These are phyloP conservation scores for Tapera naevia DNA, from an alignment of 2,797 vertebrate genomes.

Conservation along the genomic window DNA sequence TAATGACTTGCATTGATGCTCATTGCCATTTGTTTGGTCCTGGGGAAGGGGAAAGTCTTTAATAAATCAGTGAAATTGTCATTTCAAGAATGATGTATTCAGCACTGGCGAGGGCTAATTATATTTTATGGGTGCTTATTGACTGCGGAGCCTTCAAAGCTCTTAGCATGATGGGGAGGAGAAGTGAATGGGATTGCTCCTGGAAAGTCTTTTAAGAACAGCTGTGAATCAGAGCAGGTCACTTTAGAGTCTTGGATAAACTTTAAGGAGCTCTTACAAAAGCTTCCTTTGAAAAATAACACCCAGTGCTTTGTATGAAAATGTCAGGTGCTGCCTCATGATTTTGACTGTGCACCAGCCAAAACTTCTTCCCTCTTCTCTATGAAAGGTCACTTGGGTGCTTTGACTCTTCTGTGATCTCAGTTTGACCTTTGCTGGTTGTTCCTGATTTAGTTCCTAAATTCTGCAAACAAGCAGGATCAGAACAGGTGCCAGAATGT, in stretches of 20 bases:
- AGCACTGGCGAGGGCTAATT: slow-evolving; percentile 65
- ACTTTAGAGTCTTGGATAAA: slow-evolving; percentile 27
- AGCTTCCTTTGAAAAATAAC: slow-evolving; percentile 25
- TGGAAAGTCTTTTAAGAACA: slow-evolving; percentile 53
- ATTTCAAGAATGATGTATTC: slow-evolving; percentile 69
- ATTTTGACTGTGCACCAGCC: neutral
- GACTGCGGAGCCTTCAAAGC: slow-evolving; percentile 42
- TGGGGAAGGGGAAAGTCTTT: slow-evolving; percentile 36
- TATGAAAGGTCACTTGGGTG: neutral
- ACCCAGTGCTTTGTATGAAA: slow-evolving; percentile 16
- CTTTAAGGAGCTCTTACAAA: slow-evolving; percentile 21
- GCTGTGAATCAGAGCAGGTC: neutral
- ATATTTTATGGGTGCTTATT: slow-evolving; percentile 71
- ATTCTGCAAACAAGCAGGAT: neutral
- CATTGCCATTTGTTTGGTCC: slow-evolving; percentile 49
- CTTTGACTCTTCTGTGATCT: slow-evolving; percentile 11
- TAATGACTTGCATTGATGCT: slow-evolving; percentile 68
- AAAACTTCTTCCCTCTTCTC: neutral
- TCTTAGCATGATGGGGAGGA: slow-evolving; percentile 14
- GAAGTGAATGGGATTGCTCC: slow-evolving; percentile 40
- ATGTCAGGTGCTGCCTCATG: slow-evolving; percentile 20
- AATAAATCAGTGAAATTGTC: slow-evolving; percentile 72
- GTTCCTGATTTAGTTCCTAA: neutral
- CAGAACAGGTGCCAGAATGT: neutral
- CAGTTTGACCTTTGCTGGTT: slow-evolving; percentile 6